Evolutionary conservation across 2,113 vertebrate genomes (phyloP), one percentile per base, ranked within the genome.

Genomic region (Erinaceus europaeus): DNA sequence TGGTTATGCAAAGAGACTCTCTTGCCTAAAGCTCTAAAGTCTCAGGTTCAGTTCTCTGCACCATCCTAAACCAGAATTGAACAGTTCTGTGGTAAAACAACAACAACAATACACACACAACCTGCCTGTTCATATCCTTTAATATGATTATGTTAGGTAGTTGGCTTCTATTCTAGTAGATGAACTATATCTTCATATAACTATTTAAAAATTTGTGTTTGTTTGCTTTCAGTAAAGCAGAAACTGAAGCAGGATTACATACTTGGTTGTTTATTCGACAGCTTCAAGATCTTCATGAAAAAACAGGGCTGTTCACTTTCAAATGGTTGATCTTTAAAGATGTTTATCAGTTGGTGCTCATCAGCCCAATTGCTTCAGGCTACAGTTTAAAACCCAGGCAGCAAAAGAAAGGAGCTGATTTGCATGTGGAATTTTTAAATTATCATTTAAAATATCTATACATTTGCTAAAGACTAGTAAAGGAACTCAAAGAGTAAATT

Each of bases 401-500:
- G 72, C 18, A 21, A 23, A 32, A 52, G 38, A 74, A 67, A 61
- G 18, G 34, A 91, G 86, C 57, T 20, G 42, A 84, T 64, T 89
- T 89, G n/a, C 42, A 84, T 55, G 57, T 74, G 46, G 46, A 78
- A 90, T 67, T 83, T 77, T 82, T 84, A 88, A n/a, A 71, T 67
- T 82, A 42, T 40, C 64, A 34, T 75, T 88, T 88, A 50, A 88
- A 94, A 89, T 84, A 72, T 10, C 36, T 67, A 73, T 57, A 68
- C 0, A 46, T 14, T 90, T 90, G 90, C 77, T 86, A 67, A 95
- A 86, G 23, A 4, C 55, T 21, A 57, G 77, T 68, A 92, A 89
- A 20, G 50, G 91, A 91, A 59, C 46, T 13, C 83, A 78, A 91
- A 86, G 79, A 15, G 18, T 13, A 91, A 93, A 90, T 74, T 6